These are phyloP conservation scores for Eupithecia inturbata DNA, from an alignment of 2,888 invertebrate genomes.

Conservation along the genomic window DNA sequence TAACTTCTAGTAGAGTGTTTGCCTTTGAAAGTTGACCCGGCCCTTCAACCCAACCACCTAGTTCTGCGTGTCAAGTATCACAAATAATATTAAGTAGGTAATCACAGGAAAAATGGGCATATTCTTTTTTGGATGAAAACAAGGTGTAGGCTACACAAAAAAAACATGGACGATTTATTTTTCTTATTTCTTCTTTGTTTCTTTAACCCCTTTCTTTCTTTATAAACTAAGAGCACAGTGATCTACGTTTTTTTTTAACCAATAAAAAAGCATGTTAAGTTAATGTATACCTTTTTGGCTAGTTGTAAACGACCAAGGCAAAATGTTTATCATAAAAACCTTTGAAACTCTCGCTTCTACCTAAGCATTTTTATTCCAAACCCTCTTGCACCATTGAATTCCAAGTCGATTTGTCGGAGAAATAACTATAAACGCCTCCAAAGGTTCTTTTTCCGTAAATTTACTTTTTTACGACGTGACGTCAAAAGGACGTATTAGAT, in stretches of 20 bases:
- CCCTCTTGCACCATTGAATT: constrained; percentile 22
- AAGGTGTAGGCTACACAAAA: not conserved
- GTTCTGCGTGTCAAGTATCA: not conserved
- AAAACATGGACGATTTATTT: not conserved
- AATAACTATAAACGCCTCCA: constrained; percentile 31
- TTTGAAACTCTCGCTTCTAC: not conserved
- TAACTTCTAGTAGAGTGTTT: not conserved
- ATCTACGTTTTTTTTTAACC: not conserved
- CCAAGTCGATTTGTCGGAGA: constrained; percentile 29
- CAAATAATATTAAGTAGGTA: constrained; percentile 3
- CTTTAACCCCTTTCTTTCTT: no score
- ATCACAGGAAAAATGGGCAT: not conserved
- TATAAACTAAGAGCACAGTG: no score
- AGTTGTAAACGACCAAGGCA: not conserved
- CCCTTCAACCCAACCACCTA: not conserved
- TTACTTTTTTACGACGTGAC: constrained; percentile 62
- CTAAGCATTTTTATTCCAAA: constrained; percentile 7
- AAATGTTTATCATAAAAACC: not conserved
- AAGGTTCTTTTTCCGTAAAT: constrained; percentile 48
- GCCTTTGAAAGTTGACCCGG: not conserved
- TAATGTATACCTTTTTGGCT: not conserved
- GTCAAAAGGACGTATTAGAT: constrained; percentile 71
- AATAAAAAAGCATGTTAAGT: not conserved
- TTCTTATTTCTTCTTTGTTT: not conserved
- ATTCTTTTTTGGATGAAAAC: not conserved